A percentile compares a stretch with the other conserved stretches of the same genome.
Evolutionary conservation across 1,140 invertebrate species (phyloP).

Genomic region (Paraescarpia echinospica): DNA sequence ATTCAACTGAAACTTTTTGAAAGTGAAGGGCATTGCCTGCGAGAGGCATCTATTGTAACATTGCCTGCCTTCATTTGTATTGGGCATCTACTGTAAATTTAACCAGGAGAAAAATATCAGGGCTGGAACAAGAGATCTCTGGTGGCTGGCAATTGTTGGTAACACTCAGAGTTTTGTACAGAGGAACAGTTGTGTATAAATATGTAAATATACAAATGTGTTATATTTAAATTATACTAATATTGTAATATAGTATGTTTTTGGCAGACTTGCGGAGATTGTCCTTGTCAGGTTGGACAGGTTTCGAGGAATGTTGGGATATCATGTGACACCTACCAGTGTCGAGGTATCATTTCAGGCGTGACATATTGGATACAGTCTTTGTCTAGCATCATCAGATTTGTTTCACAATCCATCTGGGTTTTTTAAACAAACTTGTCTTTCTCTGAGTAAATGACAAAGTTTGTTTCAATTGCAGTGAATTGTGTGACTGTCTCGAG

Average conservation of each 20-base stretch:
- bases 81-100: neutral
- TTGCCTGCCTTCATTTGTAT: neutral
- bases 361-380: neutral
- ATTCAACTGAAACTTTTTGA: neutral
- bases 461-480: neutral
- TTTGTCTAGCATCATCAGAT: neutral
- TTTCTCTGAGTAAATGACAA: neutral
- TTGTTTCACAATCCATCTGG: neutral
- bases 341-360: neutral
- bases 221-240: conserved; percentile 3
- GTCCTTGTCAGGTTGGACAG: neutral
- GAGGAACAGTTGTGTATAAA: neutral
- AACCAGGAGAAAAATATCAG: neutral
- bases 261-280: neutral
- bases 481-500: neutral
- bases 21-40: neutral
- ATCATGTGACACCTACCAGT: neutral
- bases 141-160: neutral
- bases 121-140: neutral
- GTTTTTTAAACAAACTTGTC: neutral
- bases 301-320: neutral
- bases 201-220: conserved; percentile 2
- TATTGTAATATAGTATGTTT: conserved; percentile 1
- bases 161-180: neutral
- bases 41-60: neutral